Base-by-base conservation (phyloP, 2,797 vertebrate species). In the Sebastes nivosus region DNA sequence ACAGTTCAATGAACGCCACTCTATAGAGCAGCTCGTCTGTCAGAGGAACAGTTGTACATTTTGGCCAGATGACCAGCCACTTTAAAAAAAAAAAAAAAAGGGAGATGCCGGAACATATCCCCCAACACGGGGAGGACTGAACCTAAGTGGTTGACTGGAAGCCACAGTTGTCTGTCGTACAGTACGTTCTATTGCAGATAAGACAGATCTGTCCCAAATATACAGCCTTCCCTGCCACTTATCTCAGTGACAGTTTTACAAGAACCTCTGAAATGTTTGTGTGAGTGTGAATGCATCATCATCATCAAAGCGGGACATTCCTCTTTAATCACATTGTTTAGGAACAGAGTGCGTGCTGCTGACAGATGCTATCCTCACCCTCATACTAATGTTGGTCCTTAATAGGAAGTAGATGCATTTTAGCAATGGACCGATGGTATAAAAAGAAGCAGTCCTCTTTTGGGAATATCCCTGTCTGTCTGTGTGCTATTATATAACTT, bases 281-380 rank as follows among this genome's bases (percentile, higher is more conserved):
- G 70, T 68, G 42, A 82, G 72, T 73, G 75, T 86, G 82, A 77
- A 84, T 87, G 80, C 67, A 80, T 91, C 80, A 85, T 86, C 76
- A 74, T 90, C 86, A 79, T 82, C 52, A 85, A 85, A 92, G 80
- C 24, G 84, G 68, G 87, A 94, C 83, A 87, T 93, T 91, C 89
- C 88, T 89, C 82, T 83, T 92, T 89, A 92, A 90, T 88, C 72
- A 80, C 81, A 72, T 70, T 85, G 67, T 80, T 88, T 72, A 65
- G 57, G 24, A 29, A 29, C 38, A 20, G 61, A 89, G 63, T 70
- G 58, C 61, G 25, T 50, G 75, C 79, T 42, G 71, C 68, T 87
- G 90, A 90, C 84, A 90, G 87, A 90, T 80, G 65, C 42, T 87
- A 82, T 89, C 80, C 77, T 84, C 68, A 81, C 67, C 32, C 72